These are phyloP conservation scores for Vannuccia rotundouncinata DNA, from an alignment of 2,888 invertebrate genomes.

Conservation along the genomic window DNA sequence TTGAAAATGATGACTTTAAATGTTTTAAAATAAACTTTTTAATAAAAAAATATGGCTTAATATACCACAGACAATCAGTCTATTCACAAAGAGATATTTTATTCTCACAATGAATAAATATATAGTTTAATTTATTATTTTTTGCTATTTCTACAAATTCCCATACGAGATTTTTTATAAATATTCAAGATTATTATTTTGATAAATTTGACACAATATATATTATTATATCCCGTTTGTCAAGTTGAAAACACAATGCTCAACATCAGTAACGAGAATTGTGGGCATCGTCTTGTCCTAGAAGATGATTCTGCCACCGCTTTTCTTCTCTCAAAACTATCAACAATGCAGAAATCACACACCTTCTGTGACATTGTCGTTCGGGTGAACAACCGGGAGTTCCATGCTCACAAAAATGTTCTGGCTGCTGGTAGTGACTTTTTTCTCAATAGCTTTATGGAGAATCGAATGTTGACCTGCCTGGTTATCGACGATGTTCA, in stretches of 20 bases:
- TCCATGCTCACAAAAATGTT: not conserved
- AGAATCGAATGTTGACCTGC: not conserved
- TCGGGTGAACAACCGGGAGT: not conserved
- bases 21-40: too few relatives aligned
- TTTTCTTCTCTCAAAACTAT: not conserved
- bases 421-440: not conserved
- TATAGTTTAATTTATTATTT: too few relatives aligned
- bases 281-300: not conserved
- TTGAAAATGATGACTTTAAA: too few relatives aligned
- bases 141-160: too few relatives aligned
- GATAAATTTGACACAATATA: too few relatives aligned
- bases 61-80: too few relatives aligned
- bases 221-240: too few relatives aligned
- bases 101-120: too few relatives aligned
- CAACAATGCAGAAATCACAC: not conserved
- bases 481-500: not conserved
- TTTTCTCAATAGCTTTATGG: not conserved
- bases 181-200: too few relatives aligned
- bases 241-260: not conserved
- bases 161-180: too few relatives aligned
- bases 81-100: too few relatives aligned
- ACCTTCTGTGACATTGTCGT: not conserved
- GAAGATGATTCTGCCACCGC: not conserved
- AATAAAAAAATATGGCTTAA: too few relatives aligned
- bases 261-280: not conserved